Conservation (phyloP, 2,888 invertebrate genomes). For the Nymphalis polychloros region DNA sequence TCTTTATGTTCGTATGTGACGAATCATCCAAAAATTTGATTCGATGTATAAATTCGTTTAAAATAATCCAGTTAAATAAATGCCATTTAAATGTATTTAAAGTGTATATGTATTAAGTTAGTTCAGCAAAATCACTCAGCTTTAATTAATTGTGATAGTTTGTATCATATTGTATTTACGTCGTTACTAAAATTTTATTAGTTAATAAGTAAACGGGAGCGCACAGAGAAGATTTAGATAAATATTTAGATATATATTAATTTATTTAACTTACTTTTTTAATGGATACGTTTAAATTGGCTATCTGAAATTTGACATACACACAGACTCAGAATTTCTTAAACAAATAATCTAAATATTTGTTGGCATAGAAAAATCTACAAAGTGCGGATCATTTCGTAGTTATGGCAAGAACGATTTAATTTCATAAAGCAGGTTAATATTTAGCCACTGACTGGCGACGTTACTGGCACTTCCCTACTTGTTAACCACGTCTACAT, state of each 20-base stretch:
- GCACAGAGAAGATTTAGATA: neutral
- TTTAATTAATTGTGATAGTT: slow-evolving; percentile 66
- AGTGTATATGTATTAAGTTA: neutral
- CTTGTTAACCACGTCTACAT: too few relatives aligned
- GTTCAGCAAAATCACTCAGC: slow-evolving; percentile 43
- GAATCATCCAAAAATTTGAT: too few relatives aligned
- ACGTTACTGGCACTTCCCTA: too few relatives aligned
- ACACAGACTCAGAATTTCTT: too few relatives aligned
- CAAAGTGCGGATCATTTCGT: neutral
- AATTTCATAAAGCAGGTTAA: neutral
- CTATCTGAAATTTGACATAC: too few relatives aligned
- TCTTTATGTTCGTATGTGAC: too few relatives aligned
- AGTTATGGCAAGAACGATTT: neutral
- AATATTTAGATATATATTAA: too few relatives aligned
- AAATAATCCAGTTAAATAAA: neutral
- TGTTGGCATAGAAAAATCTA: neutral
- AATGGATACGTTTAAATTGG: too few relatives aligned
- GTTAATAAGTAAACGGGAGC: neutral
- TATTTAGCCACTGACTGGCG: too few relatives aligned
- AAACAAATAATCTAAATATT: too few relatives aligned
- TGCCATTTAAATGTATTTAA: neutral
- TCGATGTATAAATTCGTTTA: neutral
- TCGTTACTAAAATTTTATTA: slow-evolving; percentile 1
- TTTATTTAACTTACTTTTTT: too few relatives aligned
- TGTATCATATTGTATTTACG: slow-evolving; percentile 22